Base-by-base conservation (phyloP, 2,113 vertebrate species). In the Varanus komodoensis region DNA sequence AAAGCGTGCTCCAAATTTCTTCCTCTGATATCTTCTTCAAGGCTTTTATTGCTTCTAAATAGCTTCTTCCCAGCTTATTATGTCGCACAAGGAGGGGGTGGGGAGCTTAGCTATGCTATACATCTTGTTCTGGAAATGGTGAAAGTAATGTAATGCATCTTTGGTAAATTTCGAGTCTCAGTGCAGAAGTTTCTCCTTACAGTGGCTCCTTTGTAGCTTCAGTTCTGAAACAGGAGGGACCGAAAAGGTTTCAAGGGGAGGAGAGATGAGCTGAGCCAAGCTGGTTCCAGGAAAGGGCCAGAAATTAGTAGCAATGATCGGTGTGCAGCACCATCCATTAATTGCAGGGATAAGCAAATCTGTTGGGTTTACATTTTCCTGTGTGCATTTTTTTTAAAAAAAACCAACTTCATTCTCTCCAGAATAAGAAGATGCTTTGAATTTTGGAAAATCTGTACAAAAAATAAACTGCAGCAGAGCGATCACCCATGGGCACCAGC, bases 101-200 rank as follows among this genome's bases (percentile, higher is more conserved):
- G 80, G 38, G 38, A 44, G 69, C 74, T 82, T 48, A 38, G 17
- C 8, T 64, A 84, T 0, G 0, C 25, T 84, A 25, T 68, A 91
- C 80, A 83, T 48, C 83, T 61, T 2, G 84, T 71, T 83, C 71
- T 38, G 88, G 78, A 25, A 64, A 89, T 80, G 57, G 15, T 69
- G 34, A 91, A 90, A 91, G 68, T 83, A 91, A 89, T 89, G 34
- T 84, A 83, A 64, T 94, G 89, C 67, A 86, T 87, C n/a, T 74
- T 81, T 52, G 52, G 21, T 21, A 57, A 0, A 0, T 87, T 92
- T 91, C 87, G 2, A 67, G 48, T 1, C 91, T 81, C 14, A 11
- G 32, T 71, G 25, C 14, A 79, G 29, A 87, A 27, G 38, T 80
- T 32, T 84, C 54, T 87, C 3, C 57, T 57, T 27, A 19, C 73